Evolutionary conservation across 2,888 invertebrate species (phyloP), one percentile per base, ranked within the genome.

Genomic region (Aphodius sticticus): DNA sequence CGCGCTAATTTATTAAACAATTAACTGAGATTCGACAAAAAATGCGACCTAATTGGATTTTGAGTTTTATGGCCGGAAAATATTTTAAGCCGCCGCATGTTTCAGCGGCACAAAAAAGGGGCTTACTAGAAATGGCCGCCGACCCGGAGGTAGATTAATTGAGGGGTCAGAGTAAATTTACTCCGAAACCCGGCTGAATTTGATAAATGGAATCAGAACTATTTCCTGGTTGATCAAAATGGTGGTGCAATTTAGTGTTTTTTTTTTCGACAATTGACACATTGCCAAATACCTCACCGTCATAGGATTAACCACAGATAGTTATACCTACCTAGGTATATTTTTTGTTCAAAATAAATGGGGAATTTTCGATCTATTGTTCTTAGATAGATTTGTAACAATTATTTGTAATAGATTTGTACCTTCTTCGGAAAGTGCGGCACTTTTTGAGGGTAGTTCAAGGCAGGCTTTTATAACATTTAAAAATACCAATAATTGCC

Each of bases 1-100:
- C 74, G 35, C 74, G 74, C 74, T 74, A 74, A 74, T 74, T 74
- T 74, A 74, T 74, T 74, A 74, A 74, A 74, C 37, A 74, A 74
- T 74, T 74, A 74, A 74, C 74, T n/a, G 36, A 37, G 74, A 74
- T 74, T 74, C 35, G 14, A 35, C 74, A 74, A 74, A 74, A 74
- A 74, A 74, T 26, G 35, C 36, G 74, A 71, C 36, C 74, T 74
- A 74, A 74, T 74, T 74, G 74, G 74, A 74, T 74, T 74, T 74
- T 74, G 74, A 74, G 74, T 74, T 74, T 74, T 74, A 74, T 74
- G 35, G 74, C 36, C 35, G 9, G 74, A 35, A 74, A 74, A 74
- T 74, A 74, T 74, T 74, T 74, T 36, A 74, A 74, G 35, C 35
- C 36, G 36, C 26, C 74, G 35, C 74, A 74, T 35, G 74, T 70